Evolutionary conservation across 1,140 invertebrate species (phyloP), one percentile per base, ranked within the genome.

Genomic region (Bombus superbus): DNA sequence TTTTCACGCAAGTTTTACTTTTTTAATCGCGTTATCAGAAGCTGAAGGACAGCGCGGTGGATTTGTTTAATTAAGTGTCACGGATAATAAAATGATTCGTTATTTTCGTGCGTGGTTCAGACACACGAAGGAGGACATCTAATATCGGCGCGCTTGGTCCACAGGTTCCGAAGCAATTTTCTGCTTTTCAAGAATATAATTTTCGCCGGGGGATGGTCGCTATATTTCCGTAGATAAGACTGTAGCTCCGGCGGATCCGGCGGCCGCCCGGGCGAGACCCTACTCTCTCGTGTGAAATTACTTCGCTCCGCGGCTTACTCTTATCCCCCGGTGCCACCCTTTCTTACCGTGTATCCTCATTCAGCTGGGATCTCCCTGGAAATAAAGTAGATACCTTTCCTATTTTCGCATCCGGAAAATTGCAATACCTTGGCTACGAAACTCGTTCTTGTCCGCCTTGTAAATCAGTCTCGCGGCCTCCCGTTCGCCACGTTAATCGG

Each of bases 321-420:
- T 91, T 92, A 93, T 93, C 92, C 93, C 92, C 91, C 92, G 82
- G 72, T 84, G 85, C 87, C 89, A 85, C 91, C 89, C 91, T 91
- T 93, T 93, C 90, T 66, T 87, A 89, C 90, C 92, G 94, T 94
- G 93, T 95, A 94, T 95, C 94, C 94, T 94, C 93, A 93, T 94
- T 94, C 94, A 89, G 92, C 82, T 83, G 90, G 92, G 93, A 95
- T 94, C 91, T 93, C 87, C 92, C 89, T 92, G 92, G 89, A 94
- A 95, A 95, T 95, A 95, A 95, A 95, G 94, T 94, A 93, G 93
- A 94, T 94, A 94, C 92, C 93, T 93, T 94, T 94, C 91, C 92
- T 94, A 94, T 95, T 95, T 94, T 94, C 94, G 90, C 93, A 94
- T 94, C 94, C 92, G 92, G 94, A 93, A 95, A 95, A 95, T 95